Evolutionary conservation across 1,140 invertebrate species (phyloP).

Genomic region (Drosophila pseudoobscura): DNA sequence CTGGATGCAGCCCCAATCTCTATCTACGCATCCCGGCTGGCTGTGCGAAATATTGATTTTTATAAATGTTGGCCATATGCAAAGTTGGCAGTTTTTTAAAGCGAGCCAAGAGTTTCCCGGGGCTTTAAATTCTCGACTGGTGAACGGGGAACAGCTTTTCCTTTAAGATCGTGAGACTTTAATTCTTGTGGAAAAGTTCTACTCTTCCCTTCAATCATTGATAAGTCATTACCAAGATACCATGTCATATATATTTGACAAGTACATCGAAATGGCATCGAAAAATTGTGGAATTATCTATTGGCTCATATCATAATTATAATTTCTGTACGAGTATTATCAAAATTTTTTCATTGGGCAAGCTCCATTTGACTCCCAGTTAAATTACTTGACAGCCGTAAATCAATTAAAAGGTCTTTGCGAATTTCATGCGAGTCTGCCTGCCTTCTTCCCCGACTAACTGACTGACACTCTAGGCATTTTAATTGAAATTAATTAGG

Average conservation of each 20-base stretch:
- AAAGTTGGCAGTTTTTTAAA: slow-evolving; percentile 77
- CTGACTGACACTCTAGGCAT: slow-evolving; percentile 70
- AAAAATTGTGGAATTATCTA: too few relatives aligned
- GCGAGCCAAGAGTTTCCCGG: slow-evolving; percentile 42
- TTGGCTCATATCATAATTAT: not conserved
- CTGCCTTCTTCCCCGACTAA: not conserved
- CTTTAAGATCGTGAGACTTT: slow-evolving; percentile 30
- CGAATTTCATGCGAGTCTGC: slow-evolving; percentile 29
- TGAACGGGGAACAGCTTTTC: slow-evolving; percentile 22
- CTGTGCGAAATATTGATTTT: slow-evolving; percentile 72
- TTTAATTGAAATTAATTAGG: slow-evolving; percentile 82
- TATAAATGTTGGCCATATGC: slow-evolving; percentile 72
- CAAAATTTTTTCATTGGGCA: slow-evolving; percentile 38
- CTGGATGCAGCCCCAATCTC: slow-evolving; percentile 12
- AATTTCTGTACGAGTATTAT: slow-evolving; percentile 16
- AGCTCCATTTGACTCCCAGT: slow-evolving; percentile 18
- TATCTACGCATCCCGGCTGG: slow-evolving; percentile 33
- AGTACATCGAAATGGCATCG: too few relatives aligned
- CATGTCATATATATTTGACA: too few relatives aligned
- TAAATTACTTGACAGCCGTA: slow-evolving; percentile 63
- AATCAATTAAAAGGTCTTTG: slow-evolving; percentile 74
- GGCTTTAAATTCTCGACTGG: slow-evolving; percentile 30
- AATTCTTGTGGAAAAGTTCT: not conserved
- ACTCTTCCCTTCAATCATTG: not conserved
- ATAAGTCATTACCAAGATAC: too few relatives aligned